A percentile compares a stretch with the other conserved stretches of the same genome.
These are phyloP conservation scores for Mystacornis crossleyi DNA, from an alignment of 2,113 vertebrate species.

Conservation along the genomic window DNA sequence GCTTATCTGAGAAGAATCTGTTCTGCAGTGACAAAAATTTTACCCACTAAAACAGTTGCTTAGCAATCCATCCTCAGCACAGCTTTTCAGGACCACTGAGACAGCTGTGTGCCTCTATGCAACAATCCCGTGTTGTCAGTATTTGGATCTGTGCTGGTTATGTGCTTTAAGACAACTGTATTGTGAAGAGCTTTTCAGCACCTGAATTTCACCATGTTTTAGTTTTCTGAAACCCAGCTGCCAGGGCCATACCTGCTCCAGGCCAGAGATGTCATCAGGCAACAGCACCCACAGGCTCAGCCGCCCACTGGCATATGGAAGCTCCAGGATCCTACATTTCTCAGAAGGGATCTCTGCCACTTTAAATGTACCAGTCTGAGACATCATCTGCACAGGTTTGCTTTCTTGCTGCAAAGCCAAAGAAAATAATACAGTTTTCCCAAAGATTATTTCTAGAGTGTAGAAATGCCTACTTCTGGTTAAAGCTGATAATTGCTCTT, in stretches of 20 bases:
- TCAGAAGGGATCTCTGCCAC: not conserved
- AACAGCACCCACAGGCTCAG: slow-evolving; percentile 42
- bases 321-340: slow-evolving; percentile 6
- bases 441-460: not conserved
- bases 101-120: not conserved
- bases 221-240: not conserved
- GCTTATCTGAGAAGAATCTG: not conserved
- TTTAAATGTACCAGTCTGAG: slow-evolving; percentile 9
- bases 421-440: not conserved
- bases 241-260: slow-evolving; percentile 45
- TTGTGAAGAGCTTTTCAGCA: not conserved
- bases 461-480: not conserved
- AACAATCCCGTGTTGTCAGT: not conserved
- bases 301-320: not conserved
- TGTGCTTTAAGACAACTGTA: not conserved
- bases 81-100: not conserved
- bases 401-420: slow-evolving; percentile 34
- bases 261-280: slow-evolving; percentile 17
- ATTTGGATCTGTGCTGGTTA: not conserved
- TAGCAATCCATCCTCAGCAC: not conserved
- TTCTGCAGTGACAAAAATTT: not conserved
- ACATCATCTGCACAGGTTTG: slow-evolving; percentile 55
- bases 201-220: not conserved
- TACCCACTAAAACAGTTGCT: not conserved
- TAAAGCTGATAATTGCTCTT: not conserved